Base-by-base conservation (phyloP, 2,797 vertebrate species). In the Orientallactaga sibirica region DNA sequence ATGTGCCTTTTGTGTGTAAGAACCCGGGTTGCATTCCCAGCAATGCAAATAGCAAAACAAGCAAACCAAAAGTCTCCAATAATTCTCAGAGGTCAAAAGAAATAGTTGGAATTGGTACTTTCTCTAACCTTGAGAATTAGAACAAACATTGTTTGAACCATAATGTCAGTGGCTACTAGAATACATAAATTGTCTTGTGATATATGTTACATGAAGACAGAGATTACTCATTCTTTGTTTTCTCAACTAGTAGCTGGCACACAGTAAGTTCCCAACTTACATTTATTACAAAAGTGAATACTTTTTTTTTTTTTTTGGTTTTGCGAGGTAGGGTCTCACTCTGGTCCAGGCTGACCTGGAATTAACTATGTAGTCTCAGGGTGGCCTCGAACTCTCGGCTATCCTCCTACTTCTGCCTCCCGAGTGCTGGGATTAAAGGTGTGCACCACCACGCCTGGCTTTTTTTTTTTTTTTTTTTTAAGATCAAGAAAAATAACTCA, bases 61-160 rank as follows among this genome's bases (percentile, higher is more conserved):
- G 10, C 24, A 73, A 41, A 52, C 33, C 33, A 16, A 58, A 58
- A 84, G 22, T 25, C 10, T 3, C 41, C 43, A 75, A 16, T 80
- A 18, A 62, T 33, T 77, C 14, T 33, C 16, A 78, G 43, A 52
- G 10, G 4, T 81, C 58, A 74, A 95, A 85, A 80, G 14, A 88
- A 11, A 48, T 88, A 81, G 11, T 48, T 86, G 14, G 55, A 14
- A 12, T 71, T 94, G 61, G 3, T 71, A 86, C 15, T 88, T 92
- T 75, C 19, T 18, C 62, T 90, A 88, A 67, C 18, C 7, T 71
- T 86, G 80, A 89, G 77, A 78, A 86, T 81, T 91, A 96, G 41
- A 90, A 87, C 86, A 85, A 84, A 64, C 67, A 48, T 81, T 82
- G 29, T 90, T 29, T 55, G 19, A 82, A 25, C 37, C 7, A 3